phyloP scores from a whole-genome alignment of 2,797 vertebrate genomes.

The Xiphophorus birchmanni region DNA sequence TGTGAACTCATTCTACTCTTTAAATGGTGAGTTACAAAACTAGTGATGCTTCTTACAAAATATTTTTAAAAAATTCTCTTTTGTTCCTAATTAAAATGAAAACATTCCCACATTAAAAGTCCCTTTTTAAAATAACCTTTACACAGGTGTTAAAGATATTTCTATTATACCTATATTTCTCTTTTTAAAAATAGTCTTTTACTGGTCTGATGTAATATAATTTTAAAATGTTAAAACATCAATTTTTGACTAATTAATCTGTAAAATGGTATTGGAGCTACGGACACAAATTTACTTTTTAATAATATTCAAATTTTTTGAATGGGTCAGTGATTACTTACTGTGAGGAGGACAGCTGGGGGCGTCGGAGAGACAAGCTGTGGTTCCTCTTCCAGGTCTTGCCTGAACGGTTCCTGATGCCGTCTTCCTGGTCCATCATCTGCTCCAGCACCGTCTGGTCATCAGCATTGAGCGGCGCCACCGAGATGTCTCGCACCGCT shows the following conservation, averaged over 20 bases:
- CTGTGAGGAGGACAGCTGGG: slow-evolving; percentile 89
- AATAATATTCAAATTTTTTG: background rate
- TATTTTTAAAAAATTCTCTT: background rate
- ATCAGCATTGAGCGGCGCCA: slow-evolving; percentile 95
- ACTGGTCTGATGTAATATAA: too few species aligned
- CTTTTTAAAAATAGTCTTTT: too few species aligned
- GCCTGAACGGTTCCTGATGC: slow-evolving; percentile 92
- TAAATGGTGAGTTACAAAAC: background rate
- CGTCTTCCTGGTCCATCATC: slow-evolving; percentile 99
- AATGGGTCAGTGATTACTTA: slow-evolving; percentile 69
- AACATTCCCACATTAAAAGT: background rate
- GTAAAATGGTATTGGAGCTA: too few species aligned
- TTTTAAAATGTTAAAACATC: too few species aligned
- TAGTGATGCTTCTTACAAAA: background rate
- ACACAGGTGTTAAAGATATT: too few species aligned
- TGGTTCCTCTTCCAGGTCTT: slow-evolving; percentile 92
- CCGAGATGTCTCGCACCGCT: slow-evolving; percentile 94
- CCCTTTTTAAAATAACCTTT: too few species aligned
- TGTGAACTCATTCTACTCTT: background rate
- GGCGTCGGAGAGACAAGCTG: slow-evolving; percentile 90
- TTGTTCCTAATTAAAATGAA: background rate
- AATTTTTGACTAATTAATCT: too few species aligned
- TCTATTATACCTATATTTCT: too few species aligned
- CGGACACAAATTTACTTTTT: too few species aligned
- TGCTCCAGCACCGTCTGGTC: slow-evolving; percentile 97